These are phyloP conservation scores for Trachelus stipa DNA, from an alignment of 2,888 invertebrate genomes.

Conservation along the genomic window DNA sequence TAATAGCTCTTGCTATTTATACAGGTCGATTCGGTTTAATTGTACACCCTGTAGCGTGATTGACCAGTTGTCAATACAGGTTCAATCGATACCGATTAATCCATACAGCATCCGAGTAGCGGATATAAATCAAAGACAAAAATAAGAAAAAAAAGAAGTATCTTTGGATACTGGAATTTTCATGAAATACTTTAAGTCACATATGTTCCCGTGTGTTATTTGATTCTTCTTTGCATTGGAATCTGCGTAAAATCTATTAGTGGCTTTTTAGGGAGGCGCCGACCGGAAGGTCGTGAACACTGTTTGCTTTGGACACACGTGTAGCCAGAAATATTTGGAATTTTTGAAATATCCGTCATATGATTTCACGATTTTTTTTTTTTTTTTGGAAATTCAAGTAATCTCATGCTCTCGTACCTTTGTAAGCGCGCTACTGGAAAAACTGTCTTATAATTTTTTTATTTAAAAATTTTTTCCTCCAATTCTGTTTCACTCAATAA, in stretches of 20 bases:
- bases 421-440: not conserved
- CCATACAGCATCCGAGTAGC: not conserved
- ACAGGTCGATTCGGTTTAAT: not conserved
- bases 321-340: not conserved
- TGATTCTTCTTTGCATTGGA: not conserved
- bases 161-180: not conserved
- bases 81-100: not conserved
- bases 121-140: not conserved
- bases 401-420: not conserved
- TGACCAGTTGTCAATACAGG: not conserved
- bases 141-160: not conserved
- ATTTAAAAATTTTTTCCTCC: not conserved
- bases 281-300: not conserved
- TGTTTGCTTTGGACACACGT: too few species aligned
- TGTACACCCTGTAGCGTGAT: not conserved
- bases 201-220: not conserved
- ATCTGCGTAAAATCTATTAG: not conserved
- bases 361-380: not conserved
- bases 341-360: not conserved
- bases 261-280: not conserved
- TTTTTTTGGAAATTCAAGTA: not conserved
- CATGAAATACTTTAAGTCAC: not conserved
- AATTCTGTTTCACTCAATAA: too few species aligned
- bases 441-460: not conserved
- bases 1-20: constrained; percentile 43